phyloP scores from a whole-genome alignment of 1,140 invertebrate species.

The Temnothorax longispinosus region DNA sequence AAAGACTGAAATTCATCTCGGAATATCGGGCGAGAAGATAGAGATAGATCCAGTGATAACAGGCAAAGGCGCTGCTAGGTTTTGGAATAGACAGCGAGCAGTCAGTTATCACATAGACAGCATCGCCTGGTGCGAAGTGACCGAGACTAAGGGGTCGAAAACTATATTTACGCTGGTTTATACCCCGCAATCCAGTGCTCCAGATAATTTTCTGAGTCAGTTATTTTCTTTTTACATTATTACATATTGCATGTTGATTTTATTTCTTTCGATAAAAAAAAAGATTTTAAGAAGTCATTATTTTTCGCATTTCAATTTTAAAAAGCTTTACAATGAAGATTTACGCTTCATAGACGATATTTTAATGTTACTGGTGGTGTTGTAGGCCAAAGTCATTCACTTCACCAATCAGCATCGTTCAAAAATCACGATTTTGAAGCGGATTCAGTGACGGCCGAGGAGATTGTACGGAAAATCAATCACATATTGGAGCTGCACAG shows the following conservation, averaged over 20 bases:
- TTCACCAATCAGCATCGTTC: constrained; percentile 87
- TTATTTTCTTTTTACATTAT: constrained; percentile 43
- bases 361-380: constrained; percentile 76
- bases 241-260: not conserved
- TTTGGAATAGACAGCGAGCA: constrained; percentile 90
- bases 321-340: not conserved
- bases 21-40: constrained; percentile 95
- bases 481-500: constrained; percentile 93
- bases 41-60: constrained; percentile 94
- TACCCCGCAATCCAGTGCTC: constrained; percentile 79
- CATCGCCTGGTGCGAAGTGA: constrained; percentile 94
- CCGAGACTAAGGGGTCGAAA: constrained; percentile 89
- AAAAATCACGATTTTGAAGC: constrained; percentile 96
- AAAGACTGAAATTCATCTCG: constrained; percentile 93
- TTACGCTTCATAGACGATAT: not conserved
- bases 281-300: not conserved
- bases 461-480: constrained; percentile 95
- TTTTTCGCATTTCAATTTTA: not conserved
- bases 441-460: constrained; percentile 90
- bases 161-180: constrained; percentile 89
- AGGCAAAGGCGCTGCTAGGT: constrained; percentile 89
- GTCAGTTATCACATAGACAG: constrained; percentile 93
- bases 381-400: constrained; percentile 81
- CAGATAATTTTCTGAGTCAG: constrained; percentile 79
- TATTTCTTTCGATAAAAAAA: not conserved